Conservation (phyloP, 1,140 invertebrate species). For the Pygmarrhopalites habei region DNA sequence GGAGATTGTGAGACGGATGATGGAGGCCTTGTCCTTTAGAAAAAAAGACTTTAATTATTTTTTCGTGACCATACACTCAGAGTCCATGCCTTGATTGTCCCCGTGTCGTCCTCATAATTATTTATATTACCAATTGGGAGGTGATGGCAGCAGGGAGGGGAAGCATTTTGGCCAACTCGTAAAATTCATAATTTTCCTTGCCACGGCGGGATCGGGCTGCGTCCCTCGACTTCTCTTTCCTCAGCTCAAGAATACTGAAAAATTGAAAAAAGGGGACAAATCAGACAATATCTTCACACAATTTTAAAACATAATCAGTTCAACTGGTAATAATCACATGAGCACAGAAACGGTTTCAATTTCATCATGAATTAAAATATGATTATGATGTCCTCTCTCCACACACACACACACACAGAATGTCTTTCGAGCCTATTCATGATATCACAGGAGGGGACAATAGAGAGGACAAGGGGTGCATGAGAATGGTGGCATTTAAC, state of each 20-base stretch:
- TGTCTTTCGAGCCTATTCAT: no score
- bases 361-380: background rate
- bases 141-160: constrained; percentile 93
- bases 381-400: no score
- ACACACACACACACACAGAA: no score
- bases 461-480: no score
- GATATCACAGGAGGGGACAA: no score
- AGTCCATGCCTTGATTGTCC: no score
- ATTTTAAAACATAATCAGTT: no score
- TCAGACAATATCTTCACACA: constrained; percentile 13
- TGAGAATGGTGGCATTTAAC: no score
- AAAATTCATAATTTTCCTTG: constrained; percentile 98
- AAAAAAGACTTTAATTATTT: no score
- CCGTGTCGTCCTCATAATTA: no score
- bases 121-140: constrained; percentile 86
- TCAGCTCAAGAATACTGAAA: constrained; percentile 87
- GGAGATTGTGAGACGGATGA: constrained; percentile 94
- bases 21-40: constrained; percentile 99
- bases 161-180: constrained; percentile 94
- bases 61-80: no score
- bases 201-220: constrained; percentile 87
- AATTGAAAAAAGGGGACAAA: constrained; percentile 29
- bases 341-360: background rate
- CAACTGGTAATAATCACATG: no score
- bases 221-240: constrained; percentile 95